Evolutionary conservation across 2,113 vertebrate species (phyloP).

Genomic region (Maccullochella peelii): DNA sequence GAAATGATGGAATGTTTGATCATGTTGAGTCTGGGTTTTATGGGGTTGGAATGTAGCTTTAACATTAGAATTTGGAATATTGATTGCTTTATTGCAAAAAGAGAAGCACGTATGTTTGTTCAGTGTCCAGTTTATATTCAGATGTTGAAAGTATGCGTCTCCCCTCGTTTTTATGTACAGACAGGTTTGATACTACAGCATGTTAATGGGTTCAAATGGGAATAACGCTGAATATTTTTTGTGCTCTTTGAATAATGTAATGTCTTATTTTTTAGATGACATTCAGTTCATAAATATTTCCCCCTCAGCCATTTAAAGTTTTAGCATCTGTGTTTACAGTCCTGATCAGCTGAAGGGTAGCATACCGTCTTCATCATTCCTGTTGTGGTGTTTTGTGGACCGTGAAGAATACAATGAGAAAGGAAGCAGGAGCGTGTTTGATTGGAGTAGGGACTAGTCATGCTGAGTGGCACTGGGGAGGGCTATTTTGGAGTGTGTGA

Average conservation of each 20-base stretch:
- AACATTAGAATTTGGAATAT: neutral
- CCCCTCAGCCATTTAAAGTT: slow-evolving; percentile 67
- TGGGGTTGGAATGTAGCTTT: neutral
- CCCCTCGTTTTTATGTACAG: neutral
- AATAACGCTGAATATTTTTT: slow-evolving; percentile 31
- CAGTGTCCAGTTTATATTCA: neutral
- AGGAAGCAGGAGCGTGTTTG: neutral
- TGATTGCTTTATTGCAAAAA: neutral
- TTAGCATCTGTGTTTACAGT: slow-evolving; percentile 57
- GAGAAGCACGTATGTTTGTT: neutral
- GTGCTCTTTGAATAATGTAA: slow-evolving; percentile 70
- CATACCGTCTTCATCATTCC: slow-evolving; percentile 19
- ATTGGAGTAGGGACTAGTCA: neutral
- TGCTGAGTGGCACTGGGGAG: slow-evolving; percentile 27
- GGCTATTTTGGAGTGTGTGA: slow-evolving; percentile 29
- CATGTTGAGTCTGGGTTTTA: slow-evolving; percentile 2
- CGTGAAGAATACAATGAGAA: slow-evolving; percentile 8
- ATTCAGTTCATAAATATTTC: slow-evolving; percentile 75
- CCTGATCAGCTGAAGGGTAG: slow-evolving; percentile 15
- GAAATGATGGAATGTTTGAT: slow-evolving; percentile 31
- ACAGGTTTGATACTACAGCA: slow-evolving; percentile 10
- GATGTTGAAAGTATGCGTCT: neutral
- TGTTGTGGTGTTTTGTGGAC: slow-evolving; percentile 17
- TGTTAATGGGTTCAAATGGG: slow-evolving; percentile 43
- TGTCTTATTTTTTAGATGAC: slow-evolving; percentile 68